A percentile compares a stretch with the other conserved stretches of the same genome.
Evolutionary conservation across 2,888 invertebrate genomes (phyloP).

Genomic region (Caenorhabditis panamensis): DNA sequence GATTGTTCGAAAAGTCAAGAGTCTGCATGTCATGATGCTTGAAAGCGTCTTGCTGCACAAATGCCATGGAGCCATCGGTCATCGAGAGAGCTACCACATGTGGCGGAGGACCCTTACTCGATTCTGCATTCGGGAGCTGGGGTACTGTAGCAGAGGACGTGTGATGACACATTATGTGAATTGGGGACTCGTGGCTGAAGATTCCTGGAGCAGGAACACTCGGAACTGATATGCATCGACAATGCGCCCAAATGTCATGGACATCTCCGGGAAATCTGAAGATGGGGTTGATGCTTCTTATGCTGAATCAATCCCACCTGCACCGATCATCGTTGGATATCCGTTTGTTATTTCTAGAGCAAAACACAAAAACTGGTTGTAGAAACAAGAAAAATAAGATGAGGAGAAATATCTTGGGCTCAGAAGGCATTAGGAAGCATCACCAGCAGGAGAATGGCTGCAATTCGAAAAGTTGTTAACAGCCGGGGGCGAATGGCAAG

Average conservation of each 20-base stretch:
- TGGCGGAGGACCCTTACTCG: slow-evolving; percentile 42
- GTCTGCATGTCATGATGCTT: slow-evolving; percentile 75
- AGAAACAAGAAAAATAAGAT: slow-evolving; percentile 5
- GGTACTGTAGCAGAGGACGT: slow-evolving; percentile 68
- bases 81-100: slow-evolving; percentile 71
- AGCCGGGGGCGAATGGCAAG: slow-evolving; percentile 1
- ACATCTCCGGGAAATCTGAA: slow-evolving; percentile 51
- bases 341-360: slow-evolving; percentile 25
- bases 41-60: slow-evolving; percentile 77
- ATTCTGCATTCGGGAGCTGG: slow-evolving; percentile 62
- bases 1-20: slow-evolving; percentile 77
- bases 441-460: slow-evolving; percentile 41
- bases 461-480: slow-evolving; percentile 32
- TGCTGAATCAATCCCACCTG: slow-evolving; percentile 23
- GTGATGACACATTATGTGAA: slow-evolving; percentile 70
- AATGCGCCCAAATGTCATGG: slow-evolving; percentile 62
- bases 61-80: slow-evolving; percentile 70
- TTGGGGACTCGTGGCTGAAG: slow-evolving; percentile 50
- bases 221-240: slow-evolving; percentile 66
- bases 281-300: neutral
- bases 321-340: slow-evolving; percentile 45
- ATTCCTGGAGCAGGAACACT: slow-evolving; percentile 29
- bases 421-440: slow-evolving; percentile 54
- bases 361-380: no score
- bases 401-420: slow-evolving; percentile 2